These are phyloP conservation scores for Hoplodrina blanda DNA, from an alignment of 2,888 invertebrate species.

Conservation along the genomic window DNA sequence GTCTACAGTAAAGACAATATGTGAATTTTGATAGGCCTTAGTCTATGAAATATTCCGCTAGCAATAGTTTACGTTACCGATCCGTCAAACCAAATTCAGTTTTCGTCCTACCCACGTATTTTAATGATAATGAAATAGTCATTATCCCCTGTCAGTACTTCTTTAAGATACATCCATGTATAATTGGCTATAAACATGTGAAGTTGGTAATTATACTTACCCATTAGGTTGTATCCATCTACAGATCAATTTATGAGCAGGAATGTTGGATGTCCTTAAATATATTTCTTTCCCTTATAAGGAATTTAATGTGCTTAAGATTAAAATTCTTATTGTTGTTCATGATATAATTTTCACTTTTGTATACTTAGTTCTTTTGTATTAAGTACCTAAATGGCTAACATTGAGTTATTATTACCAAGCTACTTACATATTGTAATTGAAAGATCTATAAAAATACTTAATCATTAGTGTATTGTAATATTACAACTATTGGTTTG, in stretches of 20 bases:
- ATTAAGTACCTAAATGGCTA: too few relatives aligned
- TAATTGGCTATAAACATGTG: constrained; percentile 53
- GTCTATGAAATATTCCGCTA: not conserved
- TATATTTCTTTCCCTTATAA: constrained; percentile 25
- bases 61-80: not conserved
- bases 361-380: not conserved
- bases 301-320: constrained; percentile 13
- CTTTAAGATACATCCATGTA: constrained; percentile 15
- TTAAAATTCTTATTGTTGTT: constrained; percentile 22
- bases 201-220: constrained; percentile 45
- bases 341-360: constrained; percentile 20
- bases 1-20: too few relatives aligned
- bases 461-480: not conserved
- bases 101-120: not conserved
- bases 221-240: constrained; percentile 38
- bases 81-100: not conserved
- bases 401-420: too few relatives aligned
- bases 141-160: constrained; percentile 10
- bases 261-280: constrained; percentile 42
- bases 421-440: constrained; percentile 5
- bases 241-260: constrained; percentile 46
- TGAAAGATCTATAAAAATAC: not conserved
- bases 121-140: constrained; percentile 18
- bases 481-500: not conserved
- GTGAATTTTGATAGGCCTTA: not conserved